These are phyloP conservation scores for Actias luna DNA, from an alignment of 2,888 invertebrate genomes.

Conservation along the genomic window DNA sequence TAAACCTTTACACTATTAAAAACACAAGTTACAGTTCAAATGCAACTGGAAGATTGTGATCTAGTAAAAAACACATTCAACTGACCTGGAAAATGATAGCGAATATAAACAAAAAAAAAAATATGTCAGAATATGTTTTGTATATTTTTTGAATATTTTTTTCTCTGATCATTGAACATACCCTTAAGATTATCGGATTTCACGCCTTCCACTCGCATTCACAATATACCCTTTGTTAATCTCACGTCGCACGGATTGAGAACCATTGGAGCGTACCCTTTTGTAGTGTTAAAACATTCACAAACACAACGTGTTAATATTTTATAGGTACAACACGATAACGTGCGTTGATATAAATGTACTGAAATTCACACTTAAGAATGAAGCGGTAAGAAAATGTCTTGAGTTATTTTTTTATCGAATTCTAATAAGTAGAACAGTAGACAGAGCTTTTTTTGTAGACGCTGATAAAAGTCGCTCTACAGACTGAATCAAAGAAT, in stretches of 20 bases:
- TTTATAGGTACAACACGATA: conserved; percentile 1
- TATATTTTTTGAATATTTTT: not conserved
- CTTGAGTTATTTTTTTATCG: not conserved
- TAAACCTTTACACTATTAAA: too few relatives aligned
- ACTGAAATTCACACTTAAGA: conserved; percentile 21
- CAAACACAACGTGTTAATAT: not conserved
- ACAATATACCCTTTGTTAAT: conserved; percentile 9
- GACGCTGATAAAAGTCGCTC: too few relatives aligned
- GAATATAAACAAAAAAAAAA: not conserved
- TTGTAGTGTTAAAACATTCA: conserved; percentile 7
- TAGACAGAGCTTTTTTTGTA: too few relatives aligned
- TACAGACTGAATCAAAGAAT: too few relatives aligned
- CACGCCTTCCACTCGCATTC: conserved; percentile 7
- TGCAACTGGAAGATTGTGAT: too few relatives aligned
- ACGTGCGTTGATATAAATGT: conserved; percentile 5
- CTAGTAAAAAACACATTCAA: not conserved
- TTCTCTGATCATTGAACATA: not conserved
- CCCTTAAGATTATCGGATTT: conserved; percentile 9
- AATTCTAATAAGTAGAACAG: too few relatives aligned
- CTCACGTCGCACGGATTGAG: conserved; percentile 6
- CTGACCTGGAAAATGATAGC: not conserved
- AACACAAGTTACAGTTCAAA: too few relatives aligned
- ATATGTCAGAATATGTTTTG: not conserved
- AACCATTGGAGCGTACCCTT: conserved; percentile 5
- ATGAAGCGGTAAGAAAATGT: not conserved